A percentile compares a stretch with the other conserved stretches of the same genome.
Evolutionary conservation across 2,113 vertebrate species (phyloP).

Genomic region (Hucho hucho): DNA sequence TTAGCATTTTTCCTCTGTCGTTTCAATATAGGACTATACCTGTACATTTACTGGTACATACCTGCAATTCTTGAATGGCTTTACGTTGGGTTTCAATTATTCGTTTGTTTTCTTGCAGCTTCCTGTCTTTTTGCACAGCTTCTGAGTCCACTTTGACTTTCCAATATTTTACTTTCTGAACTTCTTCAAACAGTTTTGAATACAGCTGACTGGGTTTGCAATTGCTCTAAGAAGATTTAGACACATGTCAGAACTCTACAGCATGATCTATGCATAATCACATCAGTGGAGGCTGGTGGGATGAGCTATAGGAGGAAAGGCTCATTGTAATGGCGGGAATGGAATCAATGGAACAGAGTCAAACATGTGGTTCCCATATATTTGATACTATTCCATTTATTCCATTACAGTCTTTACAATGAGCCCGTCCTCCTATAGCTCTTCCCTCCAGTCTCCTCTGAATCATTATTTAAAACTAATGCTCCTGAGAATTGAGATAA

Average conservation of each 20-base stretch:
- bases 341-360: too few relatives aligned
- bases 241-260: background rate
- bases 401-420: background rate
- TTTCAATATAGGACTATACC: too few relatives aligned
- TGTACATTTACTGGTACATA: constrained; percentile 51
- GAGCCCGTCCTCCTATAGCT: too few relatives aligned
- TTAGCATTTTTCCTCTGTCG: constrained; percentile 7
- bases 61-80: constrained; percentile 92
- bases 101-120: constrained; percentile 84
- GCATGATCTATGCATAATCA: background rate
- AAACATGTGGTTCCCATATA: too few relatives aligned
- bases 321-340: too few relatives aligned
- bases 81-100: constrained; percentile 88
- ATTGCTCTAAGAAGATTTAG: constrained; percentile 69
- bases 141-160: constrained; percentile 82
- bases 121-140: constrained; percentile 82
- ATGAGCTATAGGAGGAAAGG: too few relatives aligned
- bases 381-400: too few relatives aligned
- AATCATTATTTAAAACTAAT: too few relatives aligned
- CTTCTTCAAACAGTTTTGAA: constrained; percentile 88
- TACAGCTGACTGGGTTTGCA: constrained; percentile 78
- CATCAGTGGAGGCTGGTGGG: background rate
- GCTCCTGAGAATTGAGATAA: too few relatives aligned
- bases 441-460: too few relatives aligned
- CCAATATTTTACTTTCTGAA: constrained; percentile 91